phyloP scores from a whole-genome alignment of 2,888 invertebrate species.

The Spilosoma lubricipeda region DNA sequence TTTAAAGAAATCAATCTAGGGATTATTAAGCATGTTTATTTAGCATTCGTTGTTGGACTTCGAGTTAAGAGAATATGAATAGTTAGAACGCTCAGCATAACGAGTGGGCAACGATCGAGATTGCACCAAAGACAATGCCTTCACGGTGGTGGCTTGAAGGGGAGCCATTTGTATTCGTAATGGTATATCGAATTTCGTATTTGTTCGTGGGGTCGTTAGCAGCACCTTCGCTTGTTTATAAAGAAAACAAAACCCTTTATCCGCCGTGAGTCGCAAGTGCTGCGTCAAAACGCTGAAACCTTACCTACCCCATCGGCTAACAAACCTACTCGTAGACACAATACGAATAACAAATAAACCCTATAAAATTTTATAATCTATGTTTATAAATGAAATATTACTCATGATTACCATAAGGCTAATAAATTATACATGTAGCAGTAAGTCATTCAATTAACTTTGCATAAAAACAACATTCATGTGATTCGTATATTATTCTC shows the following conservation, averaged over 20 bases:
- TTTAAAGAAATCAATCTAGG: constrained; percentile 56
- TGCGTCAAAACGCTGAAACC: constrained; percentile 61
- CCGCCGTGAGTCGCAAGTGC: constrained; percentile 51
- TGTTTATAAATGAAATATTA: constrained; percentile 28
- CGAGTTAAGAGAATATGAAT: constrained; percentile 41
- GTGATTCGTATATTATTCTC: neutral
- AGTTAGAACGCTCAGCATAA: constrained; percentile 55
- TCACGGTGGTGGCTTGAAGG: constrained; percentile 60
- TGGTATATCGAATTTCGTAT: constrained; percentile 86
- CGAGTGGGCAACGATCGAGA: constrained; percentile 66
- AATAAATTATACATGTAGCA: constrained; percentile 27
- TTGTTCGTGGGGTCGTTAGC: constrained; percentile 85
- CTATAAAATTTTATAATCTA: constrained; percentile 23
- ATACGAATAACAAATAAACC: constrained; percentile 64
- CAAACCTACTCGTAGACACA: constrained; percentile 33
- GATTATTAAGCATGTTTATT: constrained; percentile 49
- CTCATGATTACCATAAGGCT: constrained; percentile 19
- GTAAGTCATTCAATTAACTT: constrained; percentile 36
- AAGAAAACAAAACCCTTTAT: constrained; percentile 84
- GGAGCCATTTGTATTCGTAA: constrained; percentile 84
- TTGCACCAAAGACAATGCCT: constrained; percentile 77
- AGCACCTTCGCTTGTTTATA: constrained; percentile 84
- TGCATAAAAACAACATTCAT: constrained; percentile 26
- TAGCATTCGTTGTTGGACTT: constrained; percentile 35
- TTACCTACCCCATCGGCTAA: constrained; percentile 57